Percentiles rank a stretch among this genome's conserved stretches.
Conservation (phyloP, 2,113 vertebrate species). For the Oncorhynchus keta region DNA sequence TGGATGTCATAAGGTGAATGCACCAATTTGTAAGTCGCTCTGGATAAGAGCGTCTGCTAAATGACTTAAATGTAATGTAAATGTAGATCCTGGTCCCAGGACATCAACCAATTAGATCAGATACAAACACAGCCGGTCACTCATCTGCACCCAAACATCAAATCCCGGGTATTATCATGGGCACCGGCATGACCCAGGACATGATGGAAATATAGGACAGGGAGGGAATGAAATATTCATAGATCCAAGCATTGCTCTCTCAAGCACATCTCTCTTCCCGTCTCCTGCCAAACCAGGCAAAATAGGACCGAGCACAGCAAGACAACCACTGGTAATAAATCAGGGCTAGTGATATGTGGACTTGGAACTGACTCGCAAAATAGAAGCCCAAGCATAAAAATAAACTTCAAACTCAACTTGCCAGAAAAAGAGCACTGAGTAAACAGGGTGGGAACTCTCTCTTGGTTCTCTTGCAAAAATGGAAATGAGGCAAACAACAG, state of each 20-base stretch:
- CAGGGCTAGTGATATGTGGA: not conserved
- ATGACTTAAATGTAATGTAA: too few relatives aligned
- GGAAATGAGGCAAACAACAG: conserved; percentile 47
- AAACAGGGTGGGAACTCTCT: conserved; percentile 14
- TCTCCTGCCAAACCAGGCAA: conserved; percentile 13
- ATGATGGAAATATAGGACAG: conserved; percentile 46
- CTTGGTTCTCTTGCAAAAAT: conserved; percentile 35
- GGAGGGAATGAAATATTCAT: conserved; percentile 52
- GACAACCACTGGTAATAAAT: not conserved
- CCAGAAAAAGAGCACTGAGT: not conserved
- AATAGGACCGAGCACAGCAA: not conserved
- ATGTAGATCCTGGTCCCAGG: not conserved
- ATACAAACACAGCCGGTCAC: conserved; percentile 3
- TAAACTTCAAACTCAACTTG: not conserved
- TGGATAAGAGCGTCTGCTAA: too few relatives aligned
- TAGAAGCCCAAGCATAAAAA: conserved; percentile 1
- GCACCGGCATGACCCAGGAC: conserved; percentile 5
- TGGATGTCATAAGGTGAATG: too few relatives aligned
- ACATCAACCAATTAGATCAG: not conserved
- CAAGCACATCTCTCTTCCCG: conserved; percentile 7
- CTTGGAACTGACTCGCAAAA: not conserved
- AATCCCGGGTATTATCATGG: conserved; percentile 6
- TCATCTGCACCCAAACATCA: conserved; percentile 13
- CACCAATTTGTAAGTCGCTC: too few relatives aligned
- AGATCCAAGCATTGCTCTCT: conserved; percentile 25